A percentile compares a stretch with the other conserved stretches of the same genome.
These are phyloP conservation scores for Clarias fuscus DNA, from an alignment of 2,797 vertebrate genomes.

Conservation along the genomic window DNA sequence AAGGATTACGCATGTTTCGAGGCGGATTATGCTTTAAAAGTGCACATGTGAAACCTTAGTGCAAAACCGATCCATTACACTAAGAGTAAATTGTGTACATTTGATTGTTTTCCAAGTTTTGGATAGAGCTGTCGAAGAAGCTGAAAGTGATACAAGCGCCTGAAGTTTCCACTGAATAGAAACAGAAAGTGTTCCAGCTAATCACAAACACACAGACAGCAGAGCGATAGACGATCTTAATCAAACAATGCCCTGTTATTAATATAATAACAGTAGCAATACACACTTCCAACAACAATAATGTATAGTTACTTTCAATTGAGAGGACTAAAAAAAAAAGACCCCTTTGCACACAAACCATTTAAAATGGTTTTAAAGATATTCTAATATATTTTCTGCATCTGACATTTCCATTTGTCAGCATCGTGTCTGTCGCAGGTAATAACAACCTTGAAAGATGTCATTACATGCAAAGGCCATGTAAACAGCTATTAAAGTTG, in stretches of 20 bases:
- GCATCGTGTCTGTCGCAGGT: neutral
- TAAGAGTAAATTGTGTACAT: neutral
- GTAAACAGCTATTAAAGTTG: conserved; percentile 22
- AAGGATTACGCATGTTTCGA: neutral
- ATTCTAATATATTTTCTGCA: neutral
- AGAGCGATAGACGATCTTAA: neutral
- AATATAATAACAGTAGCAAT: neutral
- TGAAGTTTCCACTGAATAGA: conserved; percentile 10
- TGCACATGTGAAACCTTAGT: neutral
- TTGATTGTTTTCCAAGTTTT: neutral
- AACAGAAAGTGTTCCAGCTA: conserved; percentile 11
- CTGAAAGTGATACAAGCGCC: neutral
- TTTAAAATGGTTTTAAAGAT: neutral
- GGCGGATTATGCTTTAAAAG: neutral
- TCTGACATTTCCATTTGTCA: neutral
- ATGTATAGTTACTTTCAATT: neutral
- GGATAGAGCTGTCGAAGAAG: neutral
- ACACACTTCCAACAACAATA: neutral
- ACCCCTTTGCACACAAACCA: neutral
- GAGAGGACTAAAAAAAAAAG: neutral
- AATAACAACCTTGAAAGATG: conserved; percentile 18
- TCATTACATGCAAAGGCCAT: conserved; percentile 23
- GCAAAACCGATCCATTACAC: neutral
- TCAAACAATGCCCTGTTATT: neutral
- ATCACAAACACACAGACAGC: conserved; percentile 1